Conservation (phyloP, 2,113 vertebrate genomes). For the Ploceus nigricollis region DNA sequence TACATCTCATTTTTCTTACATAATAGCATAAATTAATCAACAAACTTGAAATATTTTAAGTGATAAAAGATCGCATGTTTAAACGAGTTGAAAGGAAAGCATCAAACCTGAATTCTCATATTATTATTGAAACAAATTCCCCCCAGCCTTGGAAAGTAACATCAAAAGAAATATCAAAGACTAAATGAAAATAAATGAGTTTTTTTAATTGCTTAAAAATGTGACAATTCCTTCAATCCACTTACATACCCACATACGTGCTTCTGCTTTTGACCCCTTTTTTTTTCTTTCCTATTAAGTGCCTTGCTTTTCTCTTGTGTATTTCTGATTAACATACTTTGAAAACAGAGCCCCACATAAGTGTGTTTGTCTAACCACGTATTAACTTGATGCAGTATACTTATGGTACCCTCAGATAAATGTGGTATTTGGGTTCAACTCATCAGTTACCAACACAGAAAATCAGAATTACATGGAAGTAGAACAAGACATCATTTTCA, state of each 20-base stretch:
- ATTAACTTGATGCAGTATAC: neutral
- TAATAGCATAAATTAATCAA: neutral
- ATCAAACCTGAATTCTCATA: neutral
- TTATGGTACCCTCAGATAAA: neutral
- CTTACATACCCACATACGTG: rapidly evolving
- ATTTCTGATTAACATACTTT: neutral
- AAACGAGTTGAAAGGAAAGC: neutral
- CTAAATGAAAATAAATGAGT: neutral
- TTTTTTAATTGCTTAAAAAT: neutral
- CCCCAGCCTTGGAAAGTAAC: neutral
- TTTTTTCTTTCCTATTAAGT: neutral
- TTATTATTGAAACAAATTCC: neutral
- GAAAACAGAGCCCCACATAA: neutral
- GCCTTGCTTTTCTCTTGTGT: neutral
- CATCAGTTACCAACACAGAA: neutral
- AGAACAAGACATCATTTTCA: neutral
- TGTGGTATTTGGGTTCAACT: neutral
- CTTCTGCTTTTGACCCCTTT: neutral
- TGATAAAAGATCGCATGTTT: neutral
- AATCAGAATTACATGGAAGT: neutral
- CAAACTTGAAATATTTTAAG: neutral
- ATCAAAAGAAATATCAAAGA: neutral
- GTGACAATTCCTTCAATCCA: neutral
- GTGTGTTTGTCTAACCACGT: neutral
- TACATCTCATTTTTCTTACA: neutral